These are phyloP conservation scores for Enoplosus armatus DNA, from an alignment of 2,797 vertebrate genomes.

Conservation along the genomic window DNA sequence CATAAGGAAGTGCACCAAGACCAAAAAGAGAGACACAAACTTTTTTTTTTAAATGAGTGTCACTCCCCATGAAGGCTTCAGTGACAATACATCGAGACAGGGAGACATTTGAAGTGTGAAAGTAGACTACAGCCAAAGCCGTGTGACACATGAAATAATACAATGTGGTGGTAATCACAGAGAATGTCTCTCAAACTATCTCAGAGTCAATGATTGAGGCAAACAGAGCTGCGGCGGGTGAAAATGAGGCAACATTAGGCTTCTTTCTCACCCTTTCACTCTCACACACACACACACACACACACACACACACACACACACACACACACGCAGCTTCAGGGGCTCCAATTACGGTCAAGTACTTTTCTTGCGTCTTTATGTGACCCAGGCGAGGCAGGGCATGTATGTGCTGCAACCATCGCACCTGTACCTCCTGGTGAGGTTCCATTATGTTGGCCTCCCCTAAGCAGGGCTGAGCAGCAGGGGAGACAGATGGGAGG, in stretches of 20 bases:
- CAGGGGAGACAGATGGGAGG: conserved; percentile 88
- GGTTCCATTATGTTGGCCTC: conserved; percentile 75
- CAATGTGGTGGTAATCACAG: conserved; percentile 43
- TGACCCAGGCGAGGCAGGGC: conserved; percentile 63
- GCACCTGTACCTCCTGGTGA: conserved; percentile 83
- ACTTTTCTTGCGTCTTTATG: conserved; percentile 67
- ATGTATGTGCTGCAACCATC: conserved; percentile 74
- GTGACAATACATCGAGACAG: conserved; percentile 24
- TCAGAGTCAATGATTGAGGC: conserved; percentile 36
- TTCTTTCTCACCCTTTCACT: conserved; percentile 49
- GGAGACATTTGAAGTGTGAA: conserved; percentile 43
- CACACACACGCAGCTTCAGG: conserved; percentile 51
- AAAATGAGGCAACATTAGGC: conserved; percentile 71
- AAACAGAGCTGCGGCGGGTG: conserved; percentile 30
- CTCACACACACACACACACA: no score
- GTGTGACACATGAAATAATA: conserved; percentile 43
- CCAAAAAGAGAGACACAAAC: conserved; percentile 11
- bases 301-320: no score
- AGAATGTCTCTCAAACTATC: conserved; percentile 39
- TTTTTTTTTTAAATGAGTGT: conserved; percentile 24
- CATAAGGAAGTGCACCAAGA: background rate
- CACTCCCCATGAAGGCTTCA: conserved; percentile 2
- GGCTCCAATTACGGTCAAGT: conserved; percentile 79
- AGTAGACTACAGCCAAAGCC: conserved; percentile 29
- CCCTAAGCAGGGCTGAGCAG: conserved; percentile 74